Evolutionary conservation across 2,113 vertebrate species (phyloP).

Genomic region (Urocolius indicus): DNA sequence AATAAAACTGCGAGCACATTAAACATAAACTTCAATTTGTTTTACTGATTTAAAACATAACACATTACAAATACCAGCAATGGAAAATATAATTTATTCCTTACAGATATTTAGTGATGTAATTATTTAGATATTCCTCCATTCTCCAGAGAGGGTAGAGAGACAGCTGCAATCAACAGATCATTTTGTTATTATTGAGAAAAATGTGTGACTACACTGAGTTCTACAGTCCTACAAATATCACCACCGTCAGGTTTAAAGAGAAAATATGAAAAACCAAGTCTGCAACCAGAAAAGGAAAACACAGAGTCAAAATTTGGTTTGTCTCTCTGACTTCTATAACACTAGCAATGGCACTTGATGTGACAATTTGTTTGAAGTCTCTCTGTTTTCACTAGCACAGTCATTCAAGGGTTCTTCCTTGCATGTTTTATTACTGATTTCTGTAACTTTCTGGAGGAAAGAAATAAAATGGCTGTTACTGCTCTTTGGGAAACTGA

Average conservation of each 20-base stretch:
- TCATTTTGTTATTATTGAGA: constrained; percentile 40
- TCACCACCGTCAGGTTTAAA: constrained; percentile 1
- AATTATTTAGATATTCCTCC: constrained; percentile 74
- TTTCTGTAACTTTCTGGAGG: background rate
- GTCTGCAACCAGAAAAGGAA: background rate
- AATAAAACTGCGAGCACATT: constrained; percentile 52
- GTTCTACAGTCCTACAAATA: background rate
- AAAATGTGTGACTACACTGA: background rate
- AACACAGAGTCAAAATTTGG: background rate
- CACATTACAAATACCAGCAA: constrained; percentile 51
- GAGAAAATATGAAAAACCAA: constrained; percentile 19
- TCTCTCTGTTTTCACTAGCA: background rate
- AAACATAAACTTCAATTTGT: constrained; percentile 55
- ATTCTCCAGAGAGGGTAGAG: constrained; percentile 39
- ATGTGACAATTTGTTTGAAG: constrained; percentile 10
- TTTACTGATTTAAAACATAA: constrained; percentile 72
- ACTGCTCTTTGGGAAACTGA: background rate
- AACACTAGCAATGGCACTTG: background rate
- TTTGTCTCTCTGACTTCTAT: constrained; percentile 14
- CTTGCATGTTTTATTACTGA: background rate
- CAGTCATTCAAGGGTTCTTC: background rate
- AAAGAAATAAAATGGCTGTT: constrained; percentile 18
- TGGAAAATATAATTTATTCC: constrained; percentile 69
- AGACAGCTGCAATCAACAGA: constrained; percentile 60
- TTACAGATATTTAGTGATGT: constrained; percentile 76